These are phyloP conservation scores for Lithophane ornitopus DNA, from an alignment of 2,888 invertebrate genomes.

Conservation along the genomic window DNA sequence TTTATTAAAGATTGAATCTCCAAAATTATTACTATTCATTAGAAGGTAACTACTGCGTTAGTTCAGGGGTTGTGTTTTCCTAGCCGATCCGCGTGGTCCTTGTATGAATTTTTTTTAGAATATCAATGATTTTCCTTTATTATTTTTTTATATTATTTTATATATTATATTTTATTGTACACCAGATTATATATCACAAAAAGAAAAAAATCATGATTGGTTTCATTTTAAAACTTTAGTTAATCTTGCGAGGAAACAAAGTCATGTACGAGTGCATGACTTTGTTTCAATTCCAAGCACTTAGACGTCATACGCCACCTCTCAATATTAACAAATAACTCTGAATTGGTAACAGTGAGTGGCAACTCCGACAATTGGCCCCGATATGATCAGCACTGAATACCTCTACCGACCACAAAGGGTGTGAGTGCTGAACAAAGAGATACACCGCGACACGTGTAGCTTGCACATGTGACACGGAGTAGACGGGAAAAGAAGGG, in stretches of 20 bases:
- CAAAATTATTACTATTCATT: slow-evolving; percentile 7
- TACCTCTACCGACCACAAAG: slow-evolving; percentile 33
- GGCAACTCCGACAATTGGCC: slow-evolving; percentile 39
- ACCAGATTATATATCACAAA: no score
- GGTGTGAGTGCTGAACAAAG: slow-evolving; percentile 54
- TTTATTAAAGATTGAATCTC: not conserved
- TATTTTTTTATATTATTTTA: no score
- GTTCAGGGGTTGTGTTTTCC: not conserved
- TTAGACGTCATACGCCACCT: not conserved
- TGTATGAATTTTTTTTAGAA: not conserved
- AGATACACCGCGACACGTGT: slow-evolving; percentile 35
- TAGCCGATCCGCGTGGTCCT: not conserved
- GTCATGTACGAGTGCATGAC: not conserved
- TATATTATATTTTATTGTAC: no score
- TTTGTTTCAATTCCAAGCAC: not conserved
- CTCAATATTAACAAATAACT: slow-evolving; percentile 5
- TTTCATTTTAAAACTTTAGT: not conserved
- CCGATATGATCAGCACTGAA: slow-evolving; percentile 47
- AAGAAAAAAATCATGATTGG: no score
- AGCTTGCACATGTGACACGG: slow-evolving; percentile 15
- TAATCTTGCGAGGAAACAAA: no score
- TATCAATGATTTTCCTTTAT: no score
- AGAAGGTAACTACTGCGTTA: not conserved
- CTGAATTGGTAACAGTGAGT: slow-evolving; percentile 20
- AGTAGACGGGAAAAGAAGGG: slow-evolving; percentile 16